Conservation (phyloP, 2,113 vertebrate genomes). For the Silurus meridionalis region DNA sequence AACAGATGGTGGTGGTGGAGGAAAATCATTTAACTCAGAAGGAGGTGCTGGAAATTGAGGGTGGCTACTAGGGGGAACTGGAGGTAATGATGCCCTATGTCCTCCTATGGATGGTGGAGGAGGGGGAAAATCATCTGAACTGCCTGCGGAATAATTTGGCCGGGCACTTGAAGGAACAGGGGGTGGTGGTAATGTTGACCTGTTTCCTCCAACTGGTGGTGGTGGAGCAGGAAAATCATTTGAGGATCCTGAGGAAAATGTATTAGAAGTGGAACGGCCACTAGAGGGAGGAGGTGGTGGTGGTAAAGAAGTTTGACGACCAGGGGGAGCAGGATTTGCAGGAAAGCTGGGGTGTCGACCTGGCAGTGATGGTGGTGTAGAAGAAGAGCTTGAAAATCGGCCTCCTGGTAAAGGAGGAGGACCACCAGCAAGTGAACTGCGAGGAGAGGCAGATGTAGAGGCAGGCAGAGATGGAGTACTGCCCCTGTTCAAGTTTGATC, state of each 20-base stretch:
- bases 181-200: constrained; percentile 45
- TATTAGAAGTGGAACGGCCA: neutral
- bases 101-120: constrained; percentile 60
- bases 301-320: constrained; percentile 31
- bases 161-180: constrained; percentile 60
- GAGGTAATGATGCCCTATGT: constrained; percentile 48
- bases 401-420: constrained; percentile 65
- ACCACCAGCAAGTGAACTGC: constrained; percentile 64
- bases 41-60: constrained; percentile 73
- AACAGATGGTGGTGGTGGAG: constrained; percentile 65
- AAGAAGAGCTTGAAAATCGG: constrained; percentile 61
- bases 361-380: constrained; percentile 60
- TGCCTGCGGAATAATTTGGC: constrained; percentile 68
- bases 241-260: constrained; percentile 38
- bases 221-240: constrained; percentile 72
- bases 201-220: constrained; percentile 51
- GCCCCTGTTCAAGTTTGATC: constrained; percentile 56
- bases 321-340: neutral
- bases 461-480: constrained; percentile 70
- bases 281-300: constrained; percentile 26
- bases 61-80: constrained; percentile 61
- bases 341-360: constrained; percentile 61
- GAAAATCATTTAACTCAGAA: constrained; percentile 70
- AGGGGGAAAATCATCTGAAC: constrained; percentile 72
- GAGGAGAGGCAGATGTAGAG: constrained; percentile 65